Evolutionary conservation across 1,140 invertebrate genomes (phyloP).

Genomic region (Centruroides sculpturatus): DNA sequence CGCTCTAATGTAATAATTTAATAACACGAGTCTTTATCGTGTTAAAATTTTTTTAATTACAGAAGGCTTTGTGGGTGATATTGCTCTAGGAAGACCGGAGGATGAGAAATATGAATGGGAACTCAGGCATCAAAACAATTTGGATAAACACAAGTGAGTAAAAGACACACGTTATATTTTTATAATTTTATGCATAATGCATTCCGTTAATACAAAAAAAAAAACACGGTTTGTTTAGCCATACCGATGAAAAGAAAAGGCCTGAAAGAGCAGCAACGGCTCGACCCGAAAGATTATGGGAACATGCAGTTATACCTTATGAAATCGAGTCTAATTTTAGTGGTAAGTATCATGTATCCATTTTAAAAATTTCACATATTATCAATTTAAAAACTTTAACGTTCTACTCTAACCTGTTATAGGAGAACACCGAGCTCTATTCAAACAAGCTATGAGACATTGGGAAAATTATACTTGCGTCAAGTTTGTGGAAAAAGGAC

Average conservation of each 20-base stretch:
- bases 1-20: too few relatives aligned
- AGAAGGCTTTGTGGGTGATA: conserved; percentile 66
- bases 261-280: conserved; percentile 68
- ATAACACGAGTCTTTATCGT: background rate
- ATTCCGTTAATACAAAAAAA: too few relatives aligned
- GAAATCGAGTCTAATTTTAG: conserved; percentile 96
- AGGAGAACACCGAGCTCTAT: conserved; percentile 84
- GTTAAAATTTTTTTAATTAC: conserved; percentile 22
- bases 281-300: conserved; percentile 87
- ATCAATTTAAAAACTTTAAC: background rate
- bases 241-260: too few relatives aligned
- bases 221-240: too few relatives aligned
- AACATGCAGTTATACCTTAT: conserved; percentile 94
- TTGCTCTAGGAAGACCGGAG: conserved; percentile 39
- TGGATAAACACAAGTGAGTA: too few relatives aligned
- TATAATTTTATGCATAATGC: too few relatives aligned
- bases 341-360: conserved; percentile 31
- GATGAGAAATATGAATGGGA: conserved; percentile 10
- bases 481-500: conserved; percentile 83
- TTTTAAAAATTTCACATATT: background rate
- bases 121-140: background rate
- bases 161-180: too few relatives aligned
- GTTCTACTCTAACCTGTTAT: background rate
- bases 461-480: conserved; percentile 99
- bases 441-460: conserved; percentile 96